Evolutionary conservation across 2,113 vertebrate species (phyloP), one percentile per base, ranked within the genome.

Genomic region (Bolborhynchus lineola): DNA sequence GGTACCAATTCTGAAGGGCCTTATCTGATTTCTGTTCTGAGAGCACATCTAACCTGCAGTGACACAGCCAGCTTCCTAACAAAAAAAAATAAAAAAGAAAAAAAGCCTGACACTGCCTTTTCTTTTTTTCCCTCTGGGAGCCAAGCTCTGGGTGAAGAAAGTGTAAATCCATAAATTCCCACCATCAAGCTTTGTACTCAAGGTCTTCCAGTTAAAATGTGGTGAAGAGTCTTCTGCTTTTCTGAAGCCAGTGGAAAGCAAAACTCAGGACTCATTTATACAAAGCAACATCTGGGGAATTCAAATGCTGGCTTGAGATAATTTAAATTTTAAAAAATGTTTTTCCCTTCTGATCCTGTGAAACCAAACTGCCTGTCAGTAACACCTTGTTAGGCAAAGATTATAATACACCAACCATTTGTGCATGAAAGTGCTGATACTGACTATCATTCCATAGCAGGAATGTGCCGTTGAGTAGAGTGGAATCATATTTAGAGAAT

Each of bases 341-440:
- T 85, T 78, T 47, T 35, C 11, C 18, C 16, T 91, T 79, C 75
- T 82, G 41, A 76, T 87, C 41, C 46, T 88, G 19, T 62, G 71
- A 95, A 95, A 80, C 75, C 53, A 50, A 94, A 64, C 62, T 55
- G 53, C 52, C 67, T 79, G 47, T 84, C 57, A 82, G 57, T 49
- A 78, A 82, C 59, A 88, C 67, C 59, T 86, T 94, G 75, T 90
- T 89, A 91, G 85, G 65, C 81, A 87, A 85, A 86, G 57, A 44
- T 85, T 91, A 42, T 65, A 74, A 42, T 20, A 26, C 24, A 53
- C 3, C 33, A 62, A 69, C 25, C 15, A 72, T 76, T 79, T 69
- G 37, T 60, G 59, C 28, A 3, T 65, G 21, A 29, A 87, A 75
- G 20, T 46, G 28, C 69, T 76, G 20, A 44, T 92, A 70, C 76